Conservation (phyloP, 2,888 invertebrate genomes). For the Caenorhabditis imperialis region DNA sequence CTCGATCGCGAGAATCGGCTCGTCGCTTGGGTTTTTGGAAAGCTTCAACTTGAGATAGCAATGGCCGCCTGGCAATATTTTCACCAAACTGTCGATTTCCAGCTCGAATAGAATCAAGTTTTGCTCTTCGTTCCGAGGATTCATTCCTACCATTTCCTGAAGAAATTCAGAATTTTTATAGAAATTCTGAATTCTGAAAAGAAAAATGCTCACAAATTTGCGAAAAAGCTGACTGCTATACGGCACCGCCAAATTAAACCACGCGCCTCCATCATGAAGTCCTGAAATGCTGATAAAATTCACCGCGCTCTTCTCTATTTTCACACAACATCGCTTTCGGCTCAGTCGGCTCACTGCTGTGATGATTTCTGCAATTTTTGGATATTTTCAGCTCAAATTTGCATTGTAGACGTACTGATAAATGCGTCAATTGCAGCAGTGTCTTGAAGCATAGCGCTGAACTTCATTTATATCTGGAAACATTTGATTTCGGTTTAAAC, state of each 20-base stretch:
- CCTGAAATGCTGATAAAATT: slow-evolving; percentile 40
- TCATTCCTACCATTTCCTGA: slow-evolving; percentile 52
- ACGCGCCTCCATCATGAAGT: slow-evolving; percentile 44
- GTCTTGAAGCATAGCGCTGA: slow-evolving; percentile 40
- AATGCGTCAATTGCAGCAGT: slow-evolving; percentile 43
- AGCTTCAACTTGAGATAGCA: slow-evolving; percentile 52
- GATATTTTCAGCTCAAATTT: neutral
- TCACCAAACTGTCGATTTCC: slow-evolving; percentile 41
- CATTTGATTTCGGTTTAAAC: neutral
- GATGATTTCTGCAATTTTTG: slow-evolving; percentile 29
- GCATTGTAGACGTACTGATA: slow-evolving; percentile 19
- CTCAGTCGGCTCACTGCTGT: slow-evolving; percentile 32
- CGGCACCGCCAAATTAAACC: slow-evolving; percentile 38
- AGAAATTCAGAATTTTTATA: neutral
- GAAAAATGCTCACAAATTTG: slow-evolving; percentile 27
- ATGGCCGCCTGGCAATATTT: slow-evolving; percentile 47
- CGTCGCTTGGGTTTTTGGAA: slow-evolving; percentile 40
- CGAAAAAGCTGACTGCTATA: slow-evolving; percentile 36
- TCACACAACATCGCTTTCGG: slow-evolving; percentile 41
- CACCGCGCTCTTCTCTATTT: slow-evolving; percentile 32
- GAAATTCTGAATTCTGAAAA: neutral
- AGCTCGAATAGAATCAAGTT: slow-evolving; percentile 46
- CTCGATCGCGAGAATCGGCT: slow-evolving; percentile 41
- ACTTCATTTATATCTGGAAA: slow-evolving; percentile 43
- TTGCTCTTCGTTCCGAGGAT: slow-evolving; percentile 43